Evolutionary conservation across 2,797 vertebrate genomes (phyloP).

Genomic region (Enteromius viviparus): DNA sequence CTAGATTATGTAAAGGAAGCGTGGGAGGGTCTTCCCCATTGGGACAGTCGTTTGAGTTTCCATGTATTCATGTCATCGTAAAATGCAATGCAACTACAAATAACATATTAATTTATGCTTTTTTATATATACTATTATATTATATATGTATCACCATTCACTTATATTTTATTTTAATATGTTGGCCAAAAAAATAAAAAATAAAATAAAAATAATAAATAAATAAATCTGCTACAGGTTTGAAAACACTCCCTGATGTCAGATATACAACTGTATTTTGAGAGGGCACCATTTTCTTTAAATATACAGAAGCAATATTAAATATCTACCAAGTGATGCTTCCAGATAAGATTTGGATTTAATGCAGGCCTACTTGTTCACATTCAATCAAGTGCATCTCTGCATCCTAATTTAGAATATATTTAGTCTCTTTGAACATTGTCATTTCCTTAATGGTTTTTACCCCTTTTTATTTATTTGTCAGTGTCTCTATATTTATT

Average conservation of each 20-base stretch:
- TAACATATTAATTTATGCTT: neutral
- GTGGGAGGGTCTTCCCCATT: conserved; percentile 23
- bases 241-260: neutral
- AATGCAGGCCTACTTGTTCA: neutral
- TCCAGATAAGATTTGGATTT: neutral
- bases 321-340: neutral
- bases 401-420: neutral
- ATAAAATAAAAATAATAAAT: neutral
- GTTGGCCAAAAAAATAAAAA: neutral
- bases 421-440: neutral
- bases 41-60: neutral
- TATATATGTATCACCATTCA: neutral
- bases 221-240: neutral
- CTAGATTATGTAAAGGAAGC: neutral
- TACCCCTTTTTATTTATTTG: neutral
- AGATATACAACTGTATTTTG: neutral
- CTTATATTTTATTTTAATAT: neutral
- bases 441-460: neutral
- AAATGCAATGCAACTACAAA: neutral
- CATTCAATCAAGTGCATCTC: neutral
- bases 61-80: neutral
- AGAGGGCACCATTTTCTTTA: neutral
- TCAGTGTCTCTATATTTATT: neutral
- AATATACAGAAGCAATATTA: neutral
- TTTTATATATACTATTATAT: neutral